phyloP scores from a whole-genome alignment of 2,113 vertebrate genomes.

The Alouatta palliata region DNA sequence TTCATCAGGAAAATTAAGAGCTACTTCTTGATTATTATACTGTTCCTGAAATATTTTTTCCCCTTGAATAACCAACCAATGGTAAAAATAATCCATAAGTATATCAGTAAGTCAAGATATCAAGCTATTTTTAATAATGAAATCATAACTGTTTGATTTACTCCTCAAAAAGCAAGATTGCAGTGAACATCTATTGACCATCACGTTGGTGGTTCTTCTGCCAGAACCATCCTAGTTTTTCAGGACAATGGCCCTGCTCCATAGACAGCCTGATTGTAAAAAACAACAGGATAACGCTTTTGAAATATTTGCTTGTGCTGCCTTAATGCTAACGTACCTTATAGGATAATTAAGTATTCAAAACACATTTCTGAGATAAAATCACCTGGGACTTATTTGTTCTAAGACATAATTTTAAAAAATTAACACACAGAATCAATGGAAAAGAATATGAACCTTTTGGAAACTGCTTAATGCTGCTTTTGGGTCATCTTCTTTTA shows the following conservation, averaged over 20 bases:
- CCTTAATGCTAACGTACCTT: background rate
- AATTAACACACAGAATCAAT: background rate
- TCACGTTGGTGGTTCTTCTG: background rate
- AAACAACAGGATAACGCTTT: background rate
- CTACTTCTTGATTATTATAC: background rate
- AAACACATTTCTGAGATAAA: slow-evolving; percentile 39
- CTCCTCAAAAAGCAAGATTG: background rate
- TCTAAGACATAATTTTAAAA: slow-evolving; percentile 24
- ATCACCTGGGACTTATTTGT: slow-evolving; percentile 34
- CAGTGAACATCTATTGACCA: background rate
- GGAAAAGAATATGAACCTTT: slow-evolving; percentile 88
- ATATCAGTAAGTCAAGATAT: background rate
- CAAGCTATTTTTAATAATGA: background rate
- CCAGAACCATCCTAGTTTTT: background rate
- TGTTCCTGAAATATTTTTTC: background rate
- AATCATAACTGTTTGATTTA: background rate
- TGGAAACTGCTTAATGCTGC: slow-evolving; percentile 98
- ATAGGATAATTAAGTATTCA: background rate
- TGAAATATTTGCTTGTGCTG: background rate
- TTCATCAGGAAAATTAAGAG: slow-evolving; percentile 27
- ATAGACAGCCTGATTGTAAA: background rate
- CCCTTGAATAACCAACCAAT: background rate
- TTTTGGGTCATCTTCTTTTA: slow-evolving; percentile 99
- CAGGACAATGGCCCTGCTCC: background rate
- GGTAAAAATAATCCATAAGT: slow-evolving; percentile 13